phyloP scores from a whole-genome alignment of 2,113 vertebrate genomes.

The Callithrix jacchus region DNA sequence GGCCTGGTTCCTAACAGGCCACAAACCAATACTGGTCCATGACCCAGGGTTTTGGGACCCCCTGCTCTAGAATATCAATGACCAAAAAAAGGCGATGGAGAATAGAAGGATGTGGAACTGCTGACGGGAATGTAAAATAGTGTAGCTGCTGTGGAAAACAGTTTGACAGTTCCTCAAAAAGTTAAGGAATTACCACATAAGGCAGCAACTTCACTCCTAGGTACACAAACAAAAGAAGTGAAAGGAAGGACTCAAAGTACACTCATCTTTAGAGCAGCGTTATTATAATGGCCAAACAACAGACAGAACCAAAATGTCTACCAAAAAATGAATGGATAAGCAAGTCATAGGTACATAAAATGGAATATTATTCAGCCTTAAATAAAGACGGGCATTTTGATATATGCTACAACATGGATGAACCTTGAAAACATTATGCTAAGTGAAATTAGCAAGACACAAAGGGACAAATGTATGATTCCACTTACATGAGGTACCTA shows the following conservation, averaged over 20 bases:
- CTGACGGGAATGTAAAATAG: not conserved
- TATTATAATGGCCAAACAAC: not conserved
- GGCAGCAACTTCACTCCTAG: not conserved
- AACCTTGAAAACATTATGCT: not conserved
- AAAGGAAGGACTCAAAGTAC: not conserved
- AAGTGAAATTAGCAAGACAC: not conserved
- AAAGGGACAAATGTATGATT: not conserved
- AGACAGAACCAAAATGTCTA: not conserved
- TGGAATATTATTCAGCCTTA: not conserved
- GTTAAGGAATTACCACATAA: not conserved
- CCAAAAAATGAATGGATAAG: not conserved
- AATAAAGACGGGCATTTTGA: not conserved
- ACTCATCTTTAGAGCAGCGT: not conserved
- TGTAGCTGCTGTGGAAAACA: not conserved
- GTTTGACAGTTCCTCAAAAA: not conserved
- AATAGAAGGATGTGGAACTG: not conserved
- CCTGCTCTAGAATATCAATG: not conserved
- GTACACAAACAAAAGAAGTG: not conserved
- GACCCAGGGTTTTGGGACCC: too few species aligned
- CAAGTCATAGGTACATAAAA: not conserved
- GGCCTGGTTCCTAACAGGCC: too few species aligned
- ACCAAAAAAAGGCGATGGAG: not conserved
- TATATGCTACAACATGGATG: not conserved
- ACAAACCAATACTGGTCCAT: too few species aligned
- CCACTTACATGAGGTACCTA: not conserved